Evolutionary conservation across 2,113 vertebrate species (phyloP).

Genomic region (Pseudorasbora parva): DNA sequence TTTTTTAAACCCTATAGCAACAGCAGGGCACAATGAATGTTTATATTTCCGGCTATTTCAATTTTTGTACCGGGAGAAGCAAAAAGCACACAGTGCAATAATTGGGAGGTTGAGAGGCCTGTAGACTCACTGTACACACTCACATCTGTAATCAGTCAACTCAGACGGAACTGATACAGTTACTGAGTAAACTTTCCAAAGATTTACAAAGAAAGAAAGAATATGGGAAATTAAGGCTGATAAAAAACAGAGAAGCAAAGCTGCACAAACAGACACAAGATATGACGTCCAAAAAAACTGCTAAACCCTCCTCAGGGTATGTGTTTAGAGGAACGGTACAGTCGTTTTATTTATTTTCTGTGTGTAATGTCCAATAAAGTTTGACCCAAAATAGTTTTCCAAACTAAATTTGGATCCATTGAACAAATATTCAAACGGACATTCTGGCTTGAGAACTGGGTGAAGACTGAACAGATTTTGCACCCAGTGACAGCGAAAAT

Average conservation of each 20-base stretch:
- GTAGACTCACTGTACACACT: conserved; percentile 32
- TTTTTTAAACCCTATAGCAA: conserved; percentile 40
- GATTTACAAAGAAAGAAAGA: background rate
- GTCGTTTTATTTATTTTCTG: background rate
- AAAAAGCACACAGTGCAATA: conserved; percentile 48
- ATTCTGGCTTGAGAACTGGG: background rate
- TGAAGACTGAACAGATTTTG: conserved; percentile 20
- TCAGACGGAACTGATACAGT: conserved; percentile 38
- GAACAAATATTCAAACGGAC: background rate
- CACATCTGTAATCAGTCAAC: conserved; percentile 51
- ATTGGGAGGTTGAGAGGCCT: conserved; percentile 38
- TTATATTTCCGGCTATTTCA: conserved; percentile 48
- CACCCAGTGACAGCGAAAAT: conserved; percentile 1
- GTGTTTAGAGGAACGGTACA: background rate
- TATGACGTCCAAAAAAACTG: conserved; percentile 42
- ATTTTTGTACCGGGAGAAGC: conserved; percentile 29
- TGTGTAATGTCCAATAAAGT: background rate
- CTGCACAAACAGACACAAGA: conserved; percentile 40
- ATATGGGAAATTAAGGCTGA: conserved; percentile 29
- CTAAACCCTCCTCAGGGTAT: conserved; percentile 14
- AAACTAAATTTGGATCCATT: conserved; percentile 7
- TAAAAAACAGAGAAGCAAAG: conserved; percentile 52
- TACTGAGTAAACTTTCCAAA: conserved; percentile 51
- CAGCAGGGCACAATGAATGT: conserved; percentile 34
- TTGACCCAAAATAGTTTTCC: conserved; percentile 4